Base-by-base conservation (phyloP, 2,888 invertebrate species). In the Euproctis similis region DNA sequence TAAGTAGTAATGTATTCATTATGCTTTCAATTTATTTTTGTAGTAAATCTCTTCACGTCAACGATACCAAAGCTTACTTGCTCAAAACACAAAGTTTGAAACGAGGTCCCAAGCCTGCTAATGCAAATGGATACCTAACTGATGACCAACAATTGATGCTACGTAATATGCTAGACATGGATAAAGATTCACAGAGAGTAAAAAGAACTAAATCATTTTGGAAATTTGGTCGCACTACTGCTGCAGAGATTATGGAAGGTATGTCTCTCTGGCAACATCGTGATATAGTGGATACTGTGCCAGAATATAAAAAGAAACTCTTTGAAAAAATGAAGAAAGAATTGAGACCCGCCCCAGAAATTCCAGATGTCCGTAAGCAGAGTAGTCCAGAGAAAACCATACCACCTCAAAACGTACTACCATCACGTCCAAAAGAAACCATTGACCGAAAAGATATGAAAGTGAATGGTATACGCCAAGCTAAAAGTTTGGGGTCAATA, bases 261-360 rank as follows among this genome's bases (percentile, higher is more conserved):
- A 94, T 94, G 94, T 90, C 93, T 0, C 80, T 94, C 29, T 94
- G 94, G 94, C 91, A 91, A 57, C 94, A 94, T 61, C 87, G 94
- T 17, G 94, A 94, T 47, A 85, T 94, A 36, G 93, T 94, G 0
- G 93, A 92, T 48, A 89, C 92, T 8, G 86, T 87, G 20, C 81
- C 84, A 8, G 86, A 87, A 42, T 86, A 82, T 37, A 81, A 82
- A 42, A 84, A 84, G 39, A 81, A 74, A 34, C 56, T 82, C n/a
- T 78, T 80, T 51, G 72, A 75, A 32, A 81, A 75, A 55, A 56
- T 81, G 43, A 78, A 77, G 33, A 81, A 84, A 36, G 82, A 81
- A 43, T 49, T 78, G 31, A 60, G 80, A 42, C 73, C 80, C 8
- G 80, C 80, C 2, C 77, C 80, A 4, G 75, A 80, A 34, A 62